These are phyloP conservation scores for Drosophila paulistorum DNA, from an alignment of 1,140 invertebrate species.

Conservation along the genomic window DNA sequence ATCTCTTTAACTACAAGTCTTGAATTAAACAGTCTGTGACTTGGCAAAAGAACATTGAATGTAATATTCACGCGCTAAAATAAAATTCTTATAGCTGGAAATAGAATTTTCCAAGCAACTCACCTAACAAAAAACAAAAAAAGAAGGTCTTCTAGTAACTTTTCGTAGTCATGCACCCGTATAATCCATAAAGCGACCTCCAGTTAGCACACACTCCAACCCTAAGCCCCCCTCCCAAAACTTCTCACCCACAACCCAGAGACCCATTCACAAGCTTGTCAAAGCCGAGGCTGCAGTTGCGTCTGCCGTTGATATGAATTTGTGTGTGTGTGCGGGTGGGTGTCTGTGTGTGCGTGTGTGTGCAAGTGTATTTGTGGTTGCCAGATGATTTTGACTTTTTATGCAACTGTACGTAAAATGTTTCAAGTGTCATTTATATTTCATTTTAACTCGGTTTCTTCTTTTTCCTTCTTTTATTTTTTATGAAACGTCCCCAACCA, in stretches of 20 bases:
- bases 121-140: background rate
- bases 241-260: background rate
- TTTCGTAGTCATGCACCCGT: slow-evolving; percentile 26
- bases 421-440: slow-evolving; percentile 74
- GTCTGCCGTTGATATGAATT: slow-evolving; percentile 9
- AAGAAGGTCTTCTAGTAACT: slow-evolving; percentile 17
- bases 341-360: slow-evolving; percentile 8
- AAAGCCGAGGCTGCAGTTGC: slow-evolving; percentile 47
- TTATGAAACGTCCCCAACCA: slow-evolving; percentile 42
- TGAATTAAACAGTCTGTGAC: no score
- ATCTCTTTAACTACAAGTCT: no score
- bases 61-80: no score
- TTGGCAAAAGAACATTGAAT: no score
- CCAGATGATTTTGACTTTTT: slow-evolving; percentile 59
- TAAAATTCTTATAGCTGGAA: background rate
- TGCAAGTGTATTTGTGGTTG: slow-evolving; percentile 41
- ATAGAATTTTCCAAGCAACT: slow-evolving; percentile 4
- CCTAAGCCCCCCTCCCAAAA: background rate
- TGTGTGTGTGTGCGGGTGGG: slow-evolving; percentile 12
- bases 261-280: slow-evolving; percentile 32
- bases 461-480: slow-evolving; percentile 32
- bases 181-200: slow-evolving; percentile 25
- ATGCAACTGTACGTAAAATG: slow-evolving; percentile 69
- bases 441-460: slow-evolving; percentile 43
- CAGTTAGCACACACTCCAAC: background rate